Conservation (phyloP, 2,113 vertebrate species). For the Cavia porcellus region DNA sequence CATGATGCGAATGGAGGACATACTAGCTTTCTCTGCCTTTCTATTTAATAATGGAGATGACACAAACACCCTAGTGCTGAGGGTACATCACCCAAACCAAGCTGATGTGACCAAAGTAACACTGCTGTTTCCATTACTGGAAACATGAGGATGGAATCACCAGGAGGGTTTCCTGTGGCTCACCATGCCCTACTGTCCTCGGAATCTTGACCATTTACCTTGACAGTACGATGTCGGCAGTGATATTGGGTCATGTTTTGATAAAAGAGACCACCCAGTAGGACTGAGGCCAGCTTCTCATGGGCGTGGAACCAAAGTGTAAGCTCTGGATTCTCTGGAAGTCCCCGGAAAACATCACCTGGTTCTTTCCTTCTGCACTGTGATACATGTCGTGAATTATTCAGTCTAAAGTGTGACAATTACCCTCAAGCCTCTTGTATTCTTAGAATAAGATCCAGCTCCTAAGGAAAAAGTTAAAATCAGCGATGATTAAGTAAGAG, state of each 20-base stretch:
- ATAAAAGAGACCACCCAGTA: neutral
- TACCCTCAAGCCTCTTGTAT: neutral
- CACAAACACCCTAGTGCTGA: no score
- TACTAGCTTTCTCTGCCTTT: neutral
- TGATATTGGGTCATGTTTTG: neutral
- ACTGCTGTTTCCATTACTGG: neutral
- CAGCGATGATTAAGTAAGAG: neutral
- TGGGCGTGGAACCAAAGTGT: neutral
- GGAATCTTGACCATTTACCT: neutral
- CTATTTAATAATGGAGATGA: neutral
- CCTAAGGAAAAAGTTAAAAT: neutral
- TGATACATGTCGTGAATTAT: neutral
- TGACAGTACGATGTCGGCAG: no score
- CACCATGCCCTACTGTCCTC: neutral
- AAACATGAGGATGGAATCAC: neutral
- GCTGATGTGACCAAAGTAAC: neutral
- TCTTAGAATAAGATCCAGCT: neutral
- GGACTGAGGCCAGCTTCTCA: neutral
- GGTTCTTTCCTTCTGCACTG: neutral
- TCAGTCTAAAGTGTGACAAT: neutral
- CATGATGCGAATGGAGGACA: neutral
- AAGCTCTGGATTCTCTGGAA: neutral
- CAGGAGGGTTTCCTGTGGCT: accelerated
- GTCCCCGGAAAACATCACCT: neutral
- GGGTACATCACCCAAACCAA: neutral